Conservation (phyloP, 2,797 vertebrate species). For the Rhinichthys osculus region DNA sequence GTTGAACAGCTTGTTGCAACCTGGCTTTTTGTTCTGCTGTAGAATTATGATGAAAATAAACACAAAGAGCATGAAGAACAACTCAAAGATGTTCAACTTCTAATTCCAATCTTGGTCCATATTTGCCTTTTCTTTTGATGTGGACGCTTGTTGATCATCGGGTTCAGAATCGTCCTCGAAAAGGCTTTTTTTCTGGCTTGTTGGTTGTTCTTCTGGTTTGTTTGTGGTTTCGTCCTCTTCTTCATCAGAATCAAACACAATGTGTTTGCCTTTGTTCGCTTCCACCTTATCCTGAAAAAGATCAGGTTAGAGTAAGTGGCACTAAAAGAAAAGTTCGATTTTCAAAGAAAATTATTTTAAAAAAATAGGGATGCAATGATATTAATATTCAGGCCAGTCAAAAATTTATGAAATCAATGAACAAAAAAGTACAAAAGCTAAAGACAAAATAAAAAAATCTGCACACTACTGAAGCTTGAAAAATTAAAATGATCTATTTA, state of each 20-base stretch:
- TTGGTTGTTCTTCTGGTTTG: background rate
- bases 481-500: background rate
- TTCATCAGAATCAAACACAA: constrained; percentile 86
- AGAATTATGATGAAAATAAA: constrained; percentile 9
- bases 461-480: background rate
- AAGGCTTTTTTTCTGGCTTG: constrained; percentile 52
- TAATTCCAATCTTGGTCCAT: background rate
- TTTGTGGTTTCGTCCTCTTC: constrained; percentile 66
- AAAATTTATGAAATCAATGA: background rate
- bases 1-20: constrained; percentile 80
- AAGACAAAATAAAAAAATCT: background rate
- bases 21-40: constrained; percentile 61
- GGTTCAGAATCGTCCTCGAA: constrained; percentile 59
- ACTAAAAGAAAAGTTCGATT: background rate
- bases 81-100: background rate
- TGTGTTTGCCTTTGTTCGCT: constrained; percentile 80
- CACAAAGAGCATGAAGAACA: background rate
- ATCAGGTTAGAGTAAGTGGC: background rate
- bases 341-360: background rate
- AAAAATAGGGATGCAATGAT: background rate
- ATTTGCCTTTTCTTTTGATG: constrained; percentile 61
- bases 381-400: background rate
- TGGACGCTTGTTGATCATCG: constrained; percentile 40
- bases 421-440: background rate
- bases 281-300: constrained; percentile 77